Percentiles rank a stretch among this genome's conserved stretches.
These are phyloP conservation scores for Rousettus leschenaultii DNA, from an alignment of 2,113 vertebrate genomes.

Conservation along the genomic window DNA sequence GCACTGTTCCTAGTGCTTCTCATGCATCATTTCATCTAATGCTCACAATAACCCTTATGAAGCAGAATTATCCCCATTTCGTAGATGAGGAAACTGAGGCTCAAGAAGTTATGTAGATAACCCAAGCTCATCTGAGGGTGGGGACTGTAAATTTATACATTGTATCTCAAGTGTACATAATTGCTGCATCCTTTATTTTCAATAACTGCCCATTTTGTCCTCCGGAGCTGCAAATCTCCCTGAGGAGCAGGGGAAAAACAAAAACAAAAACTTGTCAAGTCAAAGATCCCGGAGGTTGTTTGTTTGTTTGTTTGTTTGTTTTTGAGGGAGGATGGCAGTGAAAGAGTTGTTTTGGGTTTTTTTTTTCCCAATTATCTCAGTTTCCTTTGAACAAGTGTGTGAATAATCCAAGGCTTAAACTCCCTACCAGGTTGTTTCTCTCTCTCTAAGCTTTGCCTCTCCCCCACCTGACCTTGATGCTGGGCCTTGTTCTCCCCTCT, in stretches of 20 bases:
- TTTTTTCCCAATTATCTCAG: neutral
- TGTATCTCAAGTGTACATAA: neutral
- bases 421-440: neutral
- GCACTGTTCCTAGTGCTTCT: neutral
- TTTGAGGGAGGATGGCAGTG: neutral
- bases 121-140: neutral
- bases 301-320: neutral
- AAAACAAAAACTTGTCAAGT: neutral
- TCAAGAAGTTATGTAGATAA: neutral
- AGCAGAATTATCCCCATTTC: neutral
- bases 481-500: neutral
- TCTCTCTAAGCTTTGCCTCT: neutral
- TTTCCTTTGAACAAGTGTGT: neutral
- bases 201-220: neutral
- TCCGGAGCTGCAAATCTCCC: neutral
- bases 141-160: neutral
- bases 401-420: neutral
- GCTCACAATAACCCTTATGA: neutral
- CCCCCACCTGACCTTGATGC: neutral
- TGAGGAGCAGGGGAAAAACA: neutral
- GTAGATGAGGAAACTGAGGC: neutral
- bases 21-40: neutral
- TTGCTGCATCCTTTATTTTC: neutral
- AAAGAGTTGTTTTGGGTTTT: neutral
- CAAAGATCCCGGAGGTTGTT: neutral